Conservation (phyloP, 2,797 vertebrate species). For the Periophthalmus magnuspinnatus region DNA sequence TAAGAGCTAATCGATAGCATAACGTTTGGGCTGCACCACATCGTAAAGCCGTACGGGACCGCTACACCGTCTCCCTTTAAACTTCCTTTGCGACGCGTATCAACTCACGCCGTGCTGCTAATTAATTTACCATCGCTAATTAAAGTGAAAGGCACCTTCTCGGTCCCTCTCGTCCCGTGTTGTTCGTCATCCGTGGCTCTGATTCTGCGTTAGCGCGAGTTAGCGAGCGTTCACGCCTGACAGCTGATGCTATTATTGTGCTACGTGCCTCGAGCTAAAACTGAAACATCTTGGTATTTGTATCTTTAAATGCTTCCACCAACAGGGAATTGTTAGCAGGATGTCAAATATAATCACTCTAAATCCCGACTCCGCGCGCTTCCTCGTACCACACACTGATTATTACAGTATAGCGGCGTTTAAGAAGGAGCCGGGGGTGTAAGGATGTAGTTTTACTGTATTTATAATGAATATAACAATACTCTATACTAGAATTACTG, state of each 20-base stretch:
- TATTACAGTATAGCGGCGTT: neutral
- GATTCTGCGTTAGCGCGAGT: constrained; percentile 38
- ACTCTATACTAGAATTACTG: neutral
- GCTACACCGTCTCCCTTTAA: constrained; percentile 56
- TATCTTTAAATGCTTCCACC: constrained; percentile 66
- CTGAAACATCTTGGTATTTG: constrained; percentile 66
- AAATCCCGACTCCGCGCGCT: constrained; percentile 37
- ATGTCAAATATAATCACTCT: constrained; percentile 67
- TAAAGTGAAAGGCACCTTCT: constrained; percentile 78
- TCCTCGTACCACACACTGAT: constrained; percentile 24
- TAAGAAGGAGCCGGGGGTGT: neutral
- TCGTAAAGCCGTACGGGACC: constrained; percentile 62
- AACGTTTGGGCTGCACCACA: constrained; percentile 60
- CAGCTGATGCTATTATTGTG: constrained; percentile 66
- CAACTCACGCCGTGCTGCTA: constrained; percentile 75
- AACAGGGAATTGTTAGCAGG: constrained; percentile 64
- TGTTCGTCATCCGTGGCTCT: constrained; percentile 25
- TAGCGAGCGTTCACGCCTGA: constrained; percentile 59
- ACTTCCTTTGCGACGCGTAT: constrained; percentile 70
- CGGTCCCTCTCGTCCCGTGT: constrained; percentile 36
- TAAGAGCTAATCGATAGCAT: constrained; percentile 70
- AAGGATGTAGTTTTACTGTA: neutral
- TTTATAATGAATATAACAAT: neutral
- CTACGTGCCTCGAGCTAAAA: constrained; percentile 55
- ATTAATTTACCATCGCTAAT: constrained; percentile 78